These are phyloP conservation scores for Megaceryle maxima DNA, from an alignment of 2,113 vertebrate species.

Conservation along the genomic window DNA sequence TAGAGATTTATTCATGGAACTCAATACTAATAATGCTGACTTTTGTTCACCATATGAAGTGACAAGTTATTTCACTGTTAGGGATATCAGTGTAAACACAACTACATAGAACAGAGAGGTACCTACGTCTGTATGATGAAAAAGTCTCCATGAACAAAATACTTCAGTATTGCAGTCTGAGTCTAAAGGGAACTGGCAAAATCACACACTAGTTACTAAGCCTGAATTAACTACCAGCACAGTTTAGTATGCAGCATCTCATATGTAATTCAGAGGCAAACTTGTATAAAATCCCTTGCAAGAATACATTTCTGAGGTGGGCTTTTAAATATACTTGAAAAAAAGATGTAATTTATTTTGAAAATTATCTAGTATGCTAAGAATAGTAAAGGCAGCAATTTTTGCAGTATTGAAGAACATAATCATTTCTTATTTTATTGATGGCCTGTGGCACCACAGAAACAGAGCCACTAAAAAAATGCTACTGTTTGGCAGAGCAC, in stretches of 20 bases:
- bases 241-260: background rate
- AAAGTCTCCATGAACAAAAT: background rate
- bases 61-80: background rate
- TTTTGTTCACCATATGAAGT: fast-evolving
- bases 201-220: background rate
- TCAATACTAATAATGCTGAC: background rate
- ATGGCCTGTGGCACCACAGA: background rate
- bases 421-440: background rate
- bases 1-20: background rate
- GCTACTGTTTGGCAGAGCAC: background rate
- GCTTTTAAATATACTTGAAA: background rate
- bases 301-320: background rate
- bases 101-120: background rate
- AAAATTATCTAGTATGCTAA: background rate
- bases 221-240: background rate
- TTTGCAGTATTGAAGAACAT: background rate
- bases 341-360: background rate
- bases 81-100: background rate
- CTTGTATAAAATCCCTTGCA: background rate
- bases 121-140: background rate
- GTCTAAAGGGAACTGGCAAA: background rate
- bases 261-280: background rate
- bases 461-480: background rate
- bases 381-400: background rate
- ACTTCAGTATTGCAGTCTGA: background rate